phyloP scores from a whole-genome alignment of 2,797 vertebrate species.

The Acanthurus leucopareius region DNA sequence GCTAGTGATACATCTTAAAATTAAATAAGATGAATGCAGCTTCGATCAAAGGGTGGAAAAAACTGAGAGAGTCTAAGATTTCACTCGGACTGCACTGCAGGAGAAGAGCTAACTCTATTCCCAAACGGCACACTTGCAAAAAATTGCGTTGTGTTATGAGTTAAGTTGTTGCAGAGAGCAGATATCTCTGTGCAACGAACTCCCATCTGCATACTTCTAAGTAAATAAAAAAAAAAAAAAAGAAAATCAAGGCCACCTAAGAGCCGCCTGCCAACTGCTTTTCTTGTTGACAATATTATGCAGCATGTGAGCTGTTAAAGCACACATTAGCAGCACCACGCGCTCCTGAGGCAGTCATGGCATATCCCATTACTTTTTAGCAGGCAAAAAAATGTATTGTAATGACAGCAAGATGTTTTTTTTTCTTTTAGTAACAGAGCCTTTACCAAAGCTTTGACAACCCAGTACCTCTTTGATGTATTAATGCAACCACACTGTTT shows the following conservation, averaged over 20 bases:
- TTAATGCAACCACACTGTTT: conserved; percentile 26
- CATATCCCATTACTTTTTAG: conserved; percentile 64
- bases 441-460: conserved; percentile 41
- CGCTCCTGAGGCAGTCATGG: conserved; percentile 54
- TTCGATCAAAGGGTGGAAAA: conserved; percentile 65
- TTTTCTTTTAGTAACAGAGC: conserved; percentile 26
- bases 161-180: conserved; percentile 63
- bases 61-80: conserved; percentile 58
- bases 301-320: conserved; percentile 63
- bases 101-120: conserved; percentile 61
- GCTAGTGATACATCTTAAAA: conserved; percentile 70
- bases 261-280: conserved; percentile 69
- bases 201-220: conserved; percentile 43
- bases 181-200: conserved; percentile 69
- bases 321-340: conserved; percentile 45
- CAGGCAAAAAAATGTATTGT: conserved; percentile 50
- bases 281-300: conserved; percentile 61
- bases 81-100: conserved; percentile 64
- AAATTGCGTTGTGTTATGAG: conserved; percentile 69
- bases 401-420: conserved; percentile 43
- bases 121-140: conserved; percentile 52
- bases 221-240: conserved; percentile 40
- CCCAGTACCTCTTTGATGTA: conserved; percentile 32
- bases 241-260: conserved; percentile 74
- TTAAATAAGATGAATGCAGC: conserved; percentile 66